Conservation (phyloP, 2,113 vertebrate genomes). For the Porphyrio hochstetteri region DNA sequence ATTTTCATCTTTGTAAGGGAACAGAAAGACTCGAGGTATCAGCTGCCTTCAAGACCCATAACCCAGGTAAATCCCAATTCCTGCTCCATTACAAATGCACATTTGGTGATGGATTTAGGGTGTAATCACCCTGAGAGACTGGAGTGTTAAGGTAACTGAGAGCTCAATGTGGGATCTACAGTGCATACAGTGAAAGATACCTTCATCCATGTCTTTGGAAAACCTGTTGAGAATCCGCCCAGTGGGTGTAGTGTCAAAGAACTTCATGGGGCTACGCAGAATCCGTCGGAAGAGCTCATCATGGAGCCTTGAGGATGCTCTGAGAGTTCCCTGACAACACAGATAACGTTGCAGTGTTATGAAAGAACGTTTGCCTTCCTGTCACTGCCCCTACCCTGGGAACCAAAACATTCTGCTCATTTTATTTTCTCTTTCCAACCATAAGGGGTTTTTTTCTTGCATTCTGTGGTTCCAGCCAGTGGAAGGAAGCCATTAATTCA, state of each 20-base stretch:
- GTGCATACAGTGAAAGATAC: conserved; percentile 40
- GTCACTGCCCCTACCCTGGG: not conserved
- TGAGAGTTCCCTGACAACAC: conserved; percentile 81
- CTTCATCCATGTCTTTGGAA: conserved; percentile 96
- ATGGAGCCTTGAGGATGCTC: conserved; percentile 89
- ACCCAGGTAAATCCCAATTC: not conserved
- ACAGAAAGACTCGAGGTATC: not conserved
- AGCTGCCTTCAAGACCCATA: not conserved
- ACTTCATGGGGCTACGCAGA: conserved; percentile 93
- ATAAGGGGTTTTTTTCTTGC: not conserved
- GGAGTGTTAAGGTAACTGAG: not conserved
- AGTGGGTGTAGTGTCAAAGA: conserved; percentile 90
- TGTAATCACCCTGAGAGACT: not conserved
- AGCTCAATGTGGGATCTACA: not conserved
- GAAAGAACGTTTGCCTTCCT: not conserved
- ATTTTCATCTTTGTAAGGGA: not conserved
- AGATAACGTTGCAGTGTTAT: not conserved
- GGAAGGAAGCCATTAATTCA: not conserved
- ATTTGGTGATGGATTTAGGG: not conserved
- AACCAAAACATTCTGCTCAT: not conserved
- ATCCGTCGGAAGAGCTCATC: conserved; percentile 89
- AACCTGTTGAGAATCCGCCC: conserved; percentile 90
- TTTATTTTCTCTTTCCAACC: not conserved
- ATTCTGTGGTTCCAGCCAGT: not conserved
- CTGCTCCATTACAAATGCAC: not conserved